Evolutionary conservation across 2,797 vertebrate genomes (phyloP).

Genomic region (Podarcis siculus): DNA sequence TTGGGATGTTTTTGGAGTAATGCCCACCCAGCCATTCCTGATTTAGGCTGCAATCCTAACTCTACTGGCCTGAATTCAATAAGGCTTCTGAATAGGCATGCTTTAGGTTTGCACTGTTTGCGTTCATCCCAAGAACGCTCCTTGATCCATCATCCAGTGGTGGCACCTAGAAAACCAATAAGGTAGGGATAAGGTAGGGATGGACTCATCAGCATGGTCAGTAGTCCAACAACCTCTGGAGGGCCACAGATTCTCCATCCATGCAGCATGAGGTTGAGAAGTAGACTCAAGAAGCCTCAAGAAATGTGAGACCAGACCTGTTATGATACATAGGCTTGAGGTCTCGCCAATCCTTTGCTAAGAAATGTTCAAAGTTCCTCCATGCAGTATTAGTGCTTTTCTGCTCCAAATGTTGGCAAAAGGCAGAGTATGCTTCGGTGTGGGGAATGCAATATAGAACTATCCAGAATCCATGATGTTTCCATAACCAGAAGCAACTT

Average conservation of each 20-base stretch:
- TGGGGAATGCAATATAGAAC: constrained; percentile 2
- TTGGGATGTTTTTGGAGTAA: background rate
- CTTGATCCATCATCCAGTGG: background rate
- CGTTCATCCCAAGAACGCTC: background rate
- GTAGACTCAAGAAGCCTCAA: background rate
- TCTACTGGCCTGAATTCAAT: too few species aligned
- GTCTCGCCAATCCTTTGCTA: background rate
- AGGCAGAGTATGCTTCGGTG: background rate
- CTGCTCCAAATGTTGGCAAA: constrained; percentile 9
- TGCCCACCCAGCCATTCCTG: too few species aligned
- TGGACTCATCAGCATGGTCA: too few species aligned
- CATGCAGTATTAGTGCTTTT: rapidly evolving
- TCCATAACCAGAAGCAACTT: constrained; percentile 36
- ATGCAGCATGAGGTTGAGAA: too few species aligned
- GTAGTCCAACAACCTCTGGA: too few species aligned
- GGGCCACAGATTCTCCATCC: too few species aligned
- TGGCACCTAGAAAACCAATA: background rate
- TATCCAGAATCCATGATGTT: constrained; percentile 54
- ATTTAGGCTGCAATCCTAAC: background rate
- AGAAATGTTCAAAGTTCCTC: background rate
- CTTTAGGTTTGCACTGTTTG: too few species aligned
- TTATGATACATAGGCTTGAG: background rate
- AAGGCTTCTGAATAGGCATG: too few species aligned
- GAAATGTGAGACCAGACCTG: background rate
- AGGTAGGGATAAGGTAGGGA: too few species aligned